Conservation (phyloP, 2,113 vertebrate species). For the Microtus oregoni region DNA sequence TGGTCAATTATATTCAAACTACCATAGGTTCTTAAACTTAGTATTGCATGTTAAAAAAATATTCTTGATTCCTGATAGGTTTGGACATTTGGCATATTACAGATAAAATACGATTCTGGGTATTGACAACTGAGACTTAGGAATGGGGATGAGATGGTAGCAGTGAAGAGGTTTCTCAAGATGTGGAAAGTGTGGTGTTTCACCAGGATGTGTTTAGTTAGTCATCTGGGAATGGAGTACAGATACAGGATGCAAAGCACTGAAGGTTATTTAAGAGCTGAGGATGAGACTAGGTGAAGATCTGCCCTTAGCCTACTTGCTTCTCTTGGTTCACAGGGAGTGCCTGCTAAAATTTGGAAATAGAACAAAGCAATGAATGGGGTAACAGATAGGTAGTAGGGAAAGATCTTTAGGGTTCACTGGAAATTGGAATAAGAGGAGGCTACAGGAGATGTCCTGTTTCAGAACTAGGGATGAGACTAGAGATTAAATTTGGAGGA, state of each 20-base stretch:
- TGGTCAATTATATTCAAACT: no score
- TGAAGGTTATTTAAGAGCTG: neutral
- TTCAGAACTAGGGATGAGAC: neutral
- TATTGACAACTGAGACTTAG: neutral
- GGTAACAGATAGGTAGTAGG: rapidly evolving
- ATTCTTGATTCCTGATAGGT: neutral
- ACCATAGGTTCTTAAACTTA: neutral
- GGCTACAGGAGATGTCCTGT: neutral
- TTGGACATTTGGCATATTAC: neutral
- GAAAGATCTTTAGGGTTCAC: neutral
- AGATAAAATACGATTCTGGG: neutral
- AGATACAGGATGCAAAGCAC: neutral
- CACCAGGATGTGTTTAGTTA: neutral
- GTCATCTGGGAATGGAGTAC: neutral
- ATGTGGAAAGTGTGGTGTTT: neutral
- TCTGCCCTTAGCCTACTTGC: neutral
- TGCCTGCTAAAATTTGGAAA: neutral
- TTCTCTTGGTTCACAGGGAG: neutral
- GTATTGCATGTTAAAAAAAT: neutral
- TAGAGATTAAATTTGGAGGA: neutral
- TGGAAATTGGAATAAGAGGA: no score
- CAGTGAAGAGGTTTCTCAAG: neutral
- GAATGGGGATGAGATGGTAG: no score
- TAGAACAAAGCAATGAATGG: neutral
- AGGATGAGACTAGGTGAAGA: neutral